Evolutionary conservation across 2,113 vertebrate species (phyloP), one percentile per base, ranked within the genome.

Genomic region (Crotalus helleri): DNA sequence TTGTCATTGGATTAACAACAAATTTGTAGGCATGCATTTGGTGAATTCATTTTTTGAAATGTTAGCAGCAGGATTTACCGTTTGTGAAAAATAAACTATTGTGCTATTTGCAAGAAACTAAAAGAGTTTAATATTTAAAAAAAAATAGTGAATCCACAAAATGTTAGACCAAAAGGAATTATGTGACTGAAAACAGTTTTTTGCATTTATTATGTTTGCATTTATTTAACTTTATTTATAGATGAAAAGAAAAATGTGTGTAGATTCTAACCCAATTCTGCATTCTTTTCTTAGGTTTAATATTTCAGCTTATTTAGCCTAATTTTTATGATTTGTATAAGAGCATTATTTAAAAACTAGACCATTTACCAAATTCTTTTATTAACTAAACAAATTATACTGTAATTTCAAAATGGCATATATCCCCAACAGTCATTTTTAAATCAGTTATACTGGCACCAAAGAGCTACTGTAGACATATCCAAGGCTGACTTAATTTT

Each of bases 391-490:
- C 91, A 92, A 94, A 8, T 90, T 51, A 19, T 29, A 85, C 17
- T 96, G 96, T 97, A 94, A 94, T 96, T 69, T 95, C 74, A 87
- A 93, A 44, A 94, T 93, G 85, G 29, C 95, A 95, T 95, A 90
- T 93, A 95, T 94, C 96, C 96, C 74, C 93, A 95, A 10, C 95
- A 94, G 95, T 97, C 64, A 95, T 94, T 96, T 96, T 92, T 91
- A 91, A 85, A 96, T 93, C 33, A 64, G 92, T 96, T 95, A 89
- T 93, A 51, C 81, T 64, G 39, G 5, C 86, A 64, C 49, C 74
- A 87, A 87, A 64, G 57, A 90, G 2, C 26, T 19, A 59, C 6
- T 49, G 29, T 15, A 59, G 53, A 9, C 6, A 33, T 90, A 4
- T 87, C 33, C 26, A 90, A 58, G 88, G 61, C 92, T 26, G 46